A percentile compares a stretch with the other conserved stretches of the same genome.
These are phyloP conservation scores for Benthosema pterotum DNA, from an alignment of 2,797 vertebrate genomes.

Conservation along the genomic window DNA sequence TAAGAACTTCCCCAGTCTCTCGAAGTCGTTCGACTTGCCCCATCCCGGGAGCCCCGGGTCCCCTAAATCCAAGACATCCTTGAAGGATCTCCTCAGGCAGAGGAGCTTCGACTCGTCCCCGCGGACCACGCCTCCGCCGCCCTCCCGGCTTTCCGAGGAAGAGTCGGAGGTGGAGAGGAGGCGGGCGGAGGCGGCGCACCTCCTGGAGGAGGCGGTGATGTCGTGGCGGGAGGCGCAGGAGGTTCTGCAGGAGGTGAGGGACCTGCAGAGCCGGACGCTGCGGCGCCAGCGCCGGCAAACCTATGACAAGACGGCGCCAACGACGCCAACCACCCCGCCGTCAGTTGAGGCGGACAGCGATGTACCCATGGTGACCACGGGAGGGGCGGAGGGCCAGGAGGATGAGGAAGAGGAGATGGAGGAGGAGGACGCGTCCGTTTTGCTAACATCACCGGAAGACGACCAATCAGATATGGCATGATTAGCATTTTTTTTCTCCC, in stretches of 20 bases:
- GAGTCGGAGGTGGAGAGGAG: constrained; percentile 76
- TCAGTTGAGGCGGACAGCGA: not conserved
- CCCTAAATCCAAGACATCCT: constrained; percentile 37
- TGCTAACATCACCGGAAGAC: constrained; percentile 52
- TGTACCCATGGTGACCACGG: not conserved
- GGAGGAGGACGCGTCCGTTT: constrained; percentile 62
- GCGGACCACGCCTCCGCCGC: constrained; percentile 6
- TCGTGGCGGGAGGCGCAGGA: constrained; percentile 93
- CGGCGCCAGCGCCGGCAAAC: constrained; percentile 78
- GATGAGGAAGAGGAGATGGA: constrained; percentile 26
- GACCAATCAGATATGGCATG: constrained; percentile 79
- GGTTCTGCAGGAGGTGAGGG: constrained; percentile 92
- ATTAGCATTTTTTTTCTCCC: constrained; percentile 29
- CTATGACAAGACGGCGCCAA: constrained; percentile 52
- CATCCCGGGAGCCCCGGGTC: constrained; percentile 36
- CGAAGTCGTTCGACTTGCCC: constrained; percentile 48
- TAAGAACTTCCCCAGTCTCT: constrained; percentile 26
- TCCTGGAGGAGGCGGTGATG: constrained; percentile 90
- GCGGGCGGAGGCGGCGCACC: constrained; percentile 87
- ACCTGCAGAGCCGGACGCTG: constrained; percentile 89
- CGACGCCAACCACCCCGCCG: constrained; percentile 30
- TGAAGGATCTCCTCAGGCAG: constrained; percentile 22
- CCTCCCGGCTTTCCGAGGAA: constrained; percentile 61
- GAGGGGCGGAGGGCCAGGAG: no score
- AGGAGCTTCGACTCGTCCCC: constrained; percentile 28